These are phyloP conservation scores for Eurosta solidaginis DNA, from an alignment of 1,140 invertebrate genomes.

Conservation along the genomic window DNA sequence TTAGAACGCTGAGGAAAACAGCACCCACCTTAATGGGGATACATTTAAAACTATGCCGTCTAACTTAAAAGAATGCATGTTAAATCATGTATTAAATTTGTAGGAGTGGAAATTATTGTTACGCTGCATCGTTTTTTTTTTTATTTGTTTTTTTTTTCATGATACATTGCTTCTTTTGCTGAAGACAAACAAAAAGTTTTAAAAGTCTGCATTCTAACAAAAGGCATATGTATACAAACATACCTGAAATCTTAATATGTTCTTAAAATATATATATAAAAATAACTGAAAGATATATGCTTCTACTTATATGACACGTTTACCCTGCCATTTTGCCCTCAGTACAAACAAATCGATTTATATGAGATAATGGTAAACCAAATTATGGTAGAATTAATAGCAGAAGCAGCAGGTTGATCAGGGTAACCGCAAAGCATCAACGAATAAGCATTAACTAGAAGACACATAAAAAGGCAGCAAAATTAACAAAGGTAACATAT, in stretches of 20 bases:
- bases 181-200: constrained; percentile 7
- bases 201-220: background rate
- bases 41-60: no score
- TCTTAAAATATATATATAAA: background rate
- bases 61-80: constrained; percentile 1
- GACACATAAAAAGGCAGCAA: background rate
- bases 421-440: background rate
- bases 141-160: background rate
- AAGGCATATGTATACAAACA: background rate
- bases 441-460: background rate
- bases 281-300: no score
- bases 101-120: constrained; percentile 21
- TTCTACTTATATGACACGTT: background rate
- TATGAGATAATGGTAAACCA: constrained; percentile 10
- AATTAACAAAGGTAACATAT: background rate
- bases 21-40: no score
- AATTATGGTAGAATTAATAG: constrained; percentile 6
- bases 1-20: no score
- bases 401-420: background rate
- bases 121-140: background rate
- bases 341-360: background rate
- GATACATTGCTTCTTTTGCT: background rate
- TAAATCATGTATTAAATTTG: constrained; percentile 13
- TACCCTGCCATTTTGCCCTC: background rate
- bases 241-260: background rate